Percentiles rank a stretch among this genome's conserved stretches.
Evolutionary conservation across 2,888 invertebrate species (phyloP).

Genomic region (Hermaeophaga mercurialis): DNA sequence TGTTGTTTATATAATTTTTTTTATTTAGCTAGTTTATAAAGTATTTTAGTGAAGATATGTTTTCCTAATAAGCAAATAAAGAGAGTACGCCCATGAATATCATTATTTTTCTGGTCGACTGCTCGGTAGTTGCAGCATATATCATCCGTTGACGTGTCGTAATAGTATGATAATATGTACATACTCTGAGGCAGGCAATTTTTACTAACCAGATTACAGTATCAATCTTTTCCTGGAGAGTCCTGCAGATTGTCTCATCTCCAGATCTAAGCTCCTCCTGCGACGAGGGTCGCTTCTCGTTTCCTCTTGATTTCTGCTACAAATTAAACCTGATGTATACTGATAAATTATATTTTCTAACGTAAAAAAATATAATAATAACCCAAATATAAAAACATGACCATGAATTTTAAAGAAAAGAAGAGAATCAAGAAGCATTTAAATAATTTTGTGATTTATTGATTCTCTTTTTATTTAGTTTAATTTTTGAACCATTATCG

Average conservation of each 20-base stretch:
- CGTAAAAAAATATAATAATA: too few relatives aligned
- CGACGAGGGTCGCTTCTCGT: conserved; percentile 21
- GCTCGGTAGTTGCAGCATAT: conserved; percentile 54
- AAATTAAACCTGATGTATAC: conserved; percentile 52
- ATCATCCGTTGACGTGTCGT: conserved; percentile 59
- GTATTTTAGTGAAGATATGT: background rate
- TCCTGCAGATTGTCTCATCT: conserved; percentile 48
- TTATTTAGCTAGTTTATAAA: too few relatives aligned
- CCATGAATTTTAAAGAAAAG: too few relatives aligned
- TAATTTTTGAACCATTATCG: too few relatives aligned
- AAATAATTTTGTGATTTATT: too few relatives aligned
- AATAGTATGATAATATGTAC: conserved; percentile 61
- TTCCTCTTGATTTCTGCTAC: conserved; percentile 49
- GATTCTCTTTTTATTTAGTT: too few relatives aligned
- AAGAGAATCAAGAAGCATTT: too few relatives aligned
- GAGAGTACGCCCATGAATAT: conserved; percentile 33
- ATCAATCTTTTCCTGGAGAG: conserved; percentile 57
- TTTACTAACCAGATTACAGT: conserved; percentile 60
- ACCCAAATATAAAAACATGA: too few relatives aligned
- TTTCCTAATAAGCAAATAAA: background rate
- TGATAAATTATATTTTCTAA: too few relatives aligned
- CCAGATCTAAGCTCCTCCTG: conserved; percentile 34
- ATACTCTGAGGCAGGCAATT: conserved; percentile 57
- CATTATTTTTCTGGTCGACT: conserved; percentile 55
- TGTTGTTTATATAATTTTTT: too few relatives aligned